Evolutionary conservation across 2,797 vertebrate genomes (phyloP).

Genomic region (Falco concolor): DNA sequence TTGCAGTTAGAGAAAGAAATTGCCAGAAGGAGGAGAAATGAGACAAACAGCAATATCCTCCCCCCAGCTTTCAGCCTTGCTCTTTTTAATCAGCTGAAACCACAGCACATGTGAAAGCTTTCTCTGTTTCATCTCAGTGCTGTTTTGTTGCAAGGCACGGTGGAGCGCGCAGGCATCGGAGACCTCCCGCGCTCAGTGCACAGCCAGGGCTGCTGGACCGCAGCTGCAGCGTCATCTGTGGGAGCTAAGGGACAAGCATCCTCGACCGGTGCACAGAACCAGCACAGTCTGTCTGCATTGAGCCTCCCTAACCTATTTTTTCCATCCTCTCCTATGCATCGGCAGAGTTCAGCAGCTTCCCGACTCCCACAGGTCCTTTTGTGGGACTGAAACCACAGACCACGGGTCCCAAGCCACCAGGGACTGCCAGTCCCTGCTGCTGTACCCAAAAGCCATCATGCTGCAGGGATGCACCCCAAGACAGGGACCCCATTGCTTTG

Average conservation of each 20-base stretch:
- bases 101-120: background rate
- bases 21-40: constrained; percentile 29
- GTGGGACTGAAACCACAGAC: background rate
- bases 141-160: background rate
- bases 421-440: background rate
- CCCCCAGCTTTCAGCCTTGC: background rate
- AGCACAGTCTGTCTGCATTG: background rate
- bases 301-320: background rate
- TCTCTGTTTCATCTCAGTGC: background rate
- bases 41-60: background rate
- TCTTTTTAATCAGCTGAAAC: background rate
- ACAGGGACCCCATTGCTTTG: background rate
- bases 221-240: rapidly evolving
- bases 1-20: background rate
- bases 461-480: rapidly evolving
- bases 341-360: background rate
- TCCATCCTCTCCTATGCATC: background rate
- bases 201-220: background rate
- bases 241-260: background rate
- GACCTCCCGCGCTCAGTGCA: rapidly evolving
- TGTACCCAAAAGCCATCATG: rapidly evolving
- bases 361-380: background rate
- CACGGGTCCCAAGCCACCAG: background rate
- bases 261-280: rapidly evolving
- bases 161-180: rapidly evolving